Conservation (phyloP, 53 echinoderm and acorn worm genomes). For the Patiria pectinifera region DNA sequence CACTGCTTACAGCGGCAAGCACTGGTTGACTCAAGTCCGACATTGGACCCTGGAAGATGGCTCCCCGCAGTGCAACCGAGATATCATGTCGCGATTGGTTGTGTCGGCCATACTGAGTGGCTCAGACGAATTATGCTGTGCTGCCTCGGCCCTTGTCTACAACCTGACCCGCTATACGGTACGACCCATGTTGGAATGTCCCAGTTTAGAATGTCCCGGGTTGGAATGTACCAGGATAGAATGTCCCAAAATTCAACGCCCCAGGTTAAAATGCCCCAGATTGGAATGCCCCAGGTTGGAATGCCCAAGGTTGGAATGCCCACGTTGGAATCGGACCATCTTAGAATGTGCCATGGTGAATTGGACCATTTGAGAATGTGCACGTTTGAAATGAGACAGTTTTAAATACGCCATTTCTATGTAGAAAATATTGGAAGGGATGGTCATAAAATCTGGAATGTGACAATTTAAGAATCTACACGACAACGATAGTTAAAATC, state of each 20-base stretch:
- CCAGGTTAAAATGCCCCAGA: not conserved
- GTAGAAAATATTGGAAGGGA: not conserved
- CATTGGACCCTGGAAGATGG: slow-evolving; percentile 76
- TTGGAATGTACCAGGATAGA: not conserved
- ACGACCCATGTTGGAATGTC: not conserved
- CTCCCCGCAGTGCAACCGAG: slow-evolving; percentile 67
- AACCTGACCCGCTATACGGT: slow-evolving; percentile 88
- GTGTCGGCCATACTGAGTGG: slow-evolving; percentile 77
- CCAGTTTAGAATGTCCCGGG: not conserved
- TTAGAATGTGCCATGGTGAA: not conserved
- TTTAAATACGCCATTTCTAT: not conserved
- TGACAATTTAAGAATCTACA: too few relatives aligned
- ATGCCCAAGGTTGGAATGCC: not conserved
- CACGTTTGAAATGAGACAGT: not conserved
- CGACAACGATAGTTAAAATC: too few relatives aligned
- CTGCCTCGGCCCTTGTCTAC: slow-evolving; percentile 76
- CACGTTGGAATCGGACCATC: not conserved
- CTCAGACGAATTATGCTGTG: slow-evolving; percentile 69
- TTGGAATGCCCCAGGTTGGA: not conserved
- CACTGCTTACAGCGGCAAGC: slow-evolving; percentile 75
- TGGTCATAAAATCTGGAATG: too few relatives aligned
- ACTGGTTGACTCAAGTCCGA: slow-evolving; percentile 81
- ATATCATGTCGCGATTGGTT: slow-evolving; percentile 65
- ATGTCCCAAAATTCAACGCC: not conserved
- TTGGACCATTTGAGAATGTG: not conserved